phyloP scores from a whole-genome alignment of 2,888 invertebrate species.

The Ischnura elegans region DNA sequence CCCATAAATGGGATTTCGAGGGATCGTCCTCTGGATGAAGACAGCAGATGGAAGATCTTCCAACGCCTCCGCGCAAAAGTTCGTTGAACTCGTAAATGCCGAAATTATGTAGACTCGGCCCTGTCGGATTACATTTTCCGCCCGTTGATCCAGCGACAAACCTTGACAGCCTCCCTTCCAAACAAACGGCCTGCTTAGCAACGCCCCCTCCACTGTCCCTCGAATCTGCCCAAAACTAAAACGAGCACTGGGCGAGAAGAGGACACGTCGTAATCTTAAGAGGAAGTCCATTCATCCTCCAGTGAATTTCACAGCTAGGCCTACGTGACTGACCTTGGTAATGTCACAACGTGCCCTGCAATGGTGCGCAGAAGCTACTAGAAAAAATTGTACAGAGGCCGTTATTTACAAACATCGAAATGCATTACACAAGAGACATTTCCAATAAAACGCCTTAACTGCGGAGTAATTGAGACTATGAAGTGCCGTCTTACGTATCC shows the following conservation, averaged over 20 bases:
- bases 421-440: no score
- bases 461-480: no score
- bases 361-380: no score
- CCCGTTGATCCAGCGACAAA: background rate
- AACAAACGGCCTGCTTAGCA: background rate
- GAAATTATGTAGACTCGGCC: conserved; percentile 9
- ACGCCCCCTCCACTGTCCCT: background rate
- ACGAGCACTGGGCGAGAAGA: background rate
- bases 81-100: background rate
- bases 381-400: no score
- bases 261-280: background rate
- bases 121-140: background rate
- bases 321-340: no score
- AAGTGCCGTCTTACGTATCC: no score
- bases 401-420: no score
- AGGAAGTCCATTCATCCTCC: background rate
- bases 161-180: background rate
- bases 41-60: background rate
- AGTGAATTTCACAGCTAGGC: no score
- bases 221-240: background rate
- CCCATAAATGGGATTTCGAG: background rate
- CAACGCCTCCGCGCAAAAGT: background rate
- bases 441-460: no score
- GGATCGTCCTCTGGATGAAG: background rate
- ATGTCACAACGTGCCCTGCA: no score